A percentile compares a stretch with the other conserved stretches of the same genome.
Evolutionary conservation across 2,888 invertebrate species (phyloP).

Genomic region (Machimus atricapillus): DNA sequence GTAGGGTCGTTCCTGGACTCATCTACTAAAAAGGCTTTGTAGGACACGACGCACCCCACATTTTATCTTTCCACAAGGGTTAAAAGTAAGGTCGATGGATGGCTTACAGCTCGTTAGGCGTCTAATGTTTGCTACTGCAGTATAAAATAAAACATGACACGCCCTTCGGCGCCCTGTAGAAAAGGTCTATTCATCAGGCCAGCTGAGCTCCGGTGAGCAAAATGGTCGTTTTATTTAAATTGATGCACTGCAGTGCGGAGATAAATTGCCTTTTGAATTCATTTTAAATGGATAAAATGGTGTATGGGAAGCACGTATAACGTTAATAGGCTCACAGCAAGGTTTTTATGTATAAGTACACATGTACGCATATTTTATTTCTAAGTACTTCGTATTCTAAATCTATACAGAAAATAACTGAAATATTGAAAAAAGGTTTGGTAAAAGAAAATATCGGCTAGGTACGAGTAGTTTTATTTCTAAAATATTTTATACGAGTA

Average conservation of each 20-base stretch:
- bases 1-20: neutral
- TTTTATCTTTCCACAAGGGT: conserved; percentile 21
- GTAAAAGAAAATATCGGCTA: too few species aligned
- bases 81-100: conserved; percentile 6
- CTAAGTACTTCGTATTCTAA: too few species aligned
- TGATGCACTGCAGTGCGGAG: neutral
- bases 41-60: neutral
- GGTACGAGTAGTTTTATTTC: too few species aligned
- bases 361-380: too few species aligned
- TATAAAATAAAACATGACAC: neutral
- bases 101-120: neutral
- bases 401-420: too few species aligned
- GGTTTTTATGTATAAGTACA: neutral
- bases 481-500: too few species aligned
- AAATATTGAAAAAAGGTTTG: too few species aligned
- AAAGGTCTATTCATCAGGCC: neutral
- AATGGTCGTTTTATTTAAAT: neutral
- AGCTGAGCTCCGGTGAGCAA: neutral
- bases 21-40: conserved; percentile 26
- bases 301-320: neutral
- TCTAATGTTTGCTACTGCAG: neutral
- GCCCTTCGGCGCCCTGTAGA: neutral
- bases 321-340: neutral
- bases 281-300: neutral
- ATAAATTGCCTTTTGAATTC: neutral